These are phyloP conservation scores for Ceyx erithaca DNA, from an alignment of 2,797 vertebrate genomes.

Conservation along the genomic window DNA sequence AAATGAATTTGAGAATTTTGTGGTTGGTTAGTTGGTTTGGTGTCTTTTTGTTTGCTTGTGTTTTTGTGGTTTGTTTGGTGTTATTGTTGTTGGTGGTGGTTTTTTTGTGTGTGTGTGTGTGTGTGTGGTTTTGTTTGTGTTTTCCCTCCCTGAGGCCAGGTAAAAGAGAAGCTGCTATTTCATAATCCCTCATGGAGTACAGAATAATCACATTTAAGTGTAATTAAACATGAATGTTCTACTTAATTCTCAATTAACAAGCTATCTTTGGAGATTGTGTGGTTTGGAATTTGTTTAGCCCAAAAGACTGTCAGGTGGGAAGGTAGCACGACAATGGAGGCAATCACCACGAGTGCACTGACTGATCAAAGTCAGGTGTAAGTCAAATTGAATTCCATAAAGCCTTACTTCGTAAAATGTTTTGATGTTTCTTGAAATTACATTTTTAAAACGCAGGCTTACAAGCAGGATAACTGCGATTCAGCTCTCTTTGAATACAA, in stretches of 20 bases:
- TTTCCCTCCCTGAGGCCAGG: fast-evolving
- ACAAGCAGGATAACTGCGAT: background rate
- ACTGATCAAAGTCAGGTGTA: background rate
- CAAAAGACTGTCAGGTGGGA: background rate
- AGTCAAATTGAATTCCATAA: conserved; percentile 20
- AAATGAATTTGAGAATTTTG: background rate
- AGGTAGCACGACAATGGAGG: background rate
- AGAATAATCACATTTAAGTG: background rate
- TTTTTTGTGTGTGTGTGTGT: too few relatives aligned
- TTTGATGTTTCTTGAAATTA: conserved; percentile 8
- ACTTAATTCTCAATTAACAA: background rate
- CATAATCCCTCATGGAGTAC: background rate
- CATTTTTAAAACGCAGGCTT: conserved; percentile 15
- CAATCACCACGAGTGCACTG: background rate
- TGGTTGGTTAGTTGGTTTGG: too few relatives aligned
- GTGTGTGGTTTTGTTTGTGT: too few relatives aligned
- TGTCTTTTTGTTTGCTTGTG: background rate
- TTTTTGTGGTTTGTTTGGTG: too few relatives aligned
- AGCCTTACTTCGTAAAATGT: background rate
- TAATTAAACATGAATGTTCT: background rate
- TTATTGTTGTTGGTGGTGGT: too few relatives aligned
- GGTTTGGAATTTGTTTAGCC: background rate
- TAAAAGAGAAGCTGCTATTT: background rate
- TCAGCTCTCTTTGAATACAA: background rate
- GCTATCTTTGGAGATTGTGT: background rate